phyloP scores from a whole-genome alignment of 2,797 vertebrate genomes.

The Pelochelys cantorii region DNA sequence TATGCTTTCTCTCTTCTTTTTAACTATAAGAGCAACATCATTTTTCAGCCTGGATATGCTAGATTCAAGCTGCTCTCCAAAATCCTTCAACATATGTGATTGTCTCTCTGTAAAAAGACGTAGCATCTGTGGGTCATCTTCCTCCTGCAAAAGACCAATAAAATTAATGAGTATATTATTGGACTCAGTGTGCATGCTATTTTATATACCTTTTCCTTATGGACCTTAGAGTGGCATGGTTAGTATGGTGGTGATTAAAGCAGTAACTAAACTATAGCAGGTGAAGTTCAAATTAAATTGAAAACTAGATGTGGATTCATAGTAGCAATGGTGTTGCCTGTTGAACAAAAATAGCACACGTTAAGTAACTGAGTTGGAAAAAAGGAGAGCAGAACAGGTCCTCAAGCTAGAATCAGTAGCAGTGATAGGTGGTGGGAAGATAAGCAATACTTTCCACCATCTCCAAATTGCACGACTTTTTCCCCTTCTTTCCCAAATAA shows the following conservation, averaged over 20 bases:
- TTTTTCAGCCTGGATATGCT: slow-evolving; percentile 88
- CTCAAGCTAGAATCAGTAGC: neutral
- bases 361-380: neutral
- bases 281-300: neutral
- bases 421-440: neutral
- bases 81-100: slow-evolving; percentile 83
- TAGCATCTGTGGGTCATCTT: slow-evolving; percentile 84
- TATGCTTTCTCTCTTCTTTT: slow-evolving; percentile 84
- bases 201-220: neutral
- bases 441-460: neutral
- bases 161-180: neutral
- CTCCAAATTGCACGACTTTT: neutral
- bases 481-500: neutral
- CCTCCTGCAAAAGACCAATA: slow-evolving; percentile 82
- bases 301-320: neutral
- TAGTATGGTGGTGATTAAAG: neutral
- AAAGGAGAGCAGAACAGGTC: neutral
- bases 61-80: slow-evolving; percentile 87
- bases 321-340: neutral
- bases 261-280: neutral
- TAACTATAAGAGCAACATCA: slow-evolving; percentile 88
- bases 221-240: neutral
- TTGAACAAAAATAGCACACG: neutral
- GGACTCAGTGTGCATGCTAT: neutral
- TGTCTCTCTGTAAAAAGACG: slow-evolving; percentile 86